Base-by-base conservation (phyloP, 2,113 vertebrate species). In the Sorex fumeus region DNA sequence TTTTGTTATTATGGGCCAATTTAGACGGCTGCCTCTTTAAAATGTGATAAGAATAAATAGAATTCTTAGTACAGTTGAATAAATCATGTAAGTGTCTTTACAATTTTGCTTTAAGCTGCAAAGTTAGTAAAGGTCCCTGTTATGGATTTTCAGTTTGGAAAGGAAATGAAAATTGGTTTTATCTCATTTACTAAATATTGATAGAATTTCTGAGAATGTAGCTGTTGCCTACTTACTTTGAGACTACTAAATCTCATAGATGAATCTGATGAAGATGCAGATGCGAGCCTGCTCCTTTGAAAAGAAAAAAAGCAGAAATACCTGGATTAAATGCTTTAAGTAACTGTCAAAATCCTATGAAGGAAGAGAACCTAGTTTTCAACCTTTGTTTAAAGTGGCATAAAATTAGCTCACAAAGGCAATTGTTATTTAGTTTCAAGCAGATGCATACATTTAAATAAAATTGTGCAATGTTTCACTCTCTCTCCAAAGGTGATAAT, bases 321-420 rank as follows among this genome's bases (percentile, higher is more conserved):
- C 78, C 72, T 77, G 82, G 87, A 96, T 96, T 86, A 84, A 93
- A 95, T 97, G 87, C 79, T 95, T 89, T 95, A 91, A 96, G 92
- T 96, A 75, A 91, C 89, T 97, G 95, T 97, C 93, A 96, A 82
- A 96, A 93, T 43, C 78, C 47, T 91, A 82, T 57, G 88, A 93
- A 94, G 93, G 86, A 93, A 93, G 84, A 90, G 34, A 94, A 96
- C 62, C 94, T 90, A 88, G 95, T 97, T 92, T 0, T 1, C 95
- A 97, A 80, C 90, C 95, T 97, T 93, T 96, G 91, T 96, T 97
- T 96, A 34, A 96, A 97, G 87, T 85, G 40, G 10, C 95, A 32
- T 94, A 43, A 82, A 95, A 96, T 95, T 92, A 93, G 36, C 93
- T 34, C 50, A 71, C 69, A 36, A 84, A 95, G 47, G 86, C 94